Conservation (phyloP, 1,140 invertebrate species). For the Tribolium castaneum region DNA sequence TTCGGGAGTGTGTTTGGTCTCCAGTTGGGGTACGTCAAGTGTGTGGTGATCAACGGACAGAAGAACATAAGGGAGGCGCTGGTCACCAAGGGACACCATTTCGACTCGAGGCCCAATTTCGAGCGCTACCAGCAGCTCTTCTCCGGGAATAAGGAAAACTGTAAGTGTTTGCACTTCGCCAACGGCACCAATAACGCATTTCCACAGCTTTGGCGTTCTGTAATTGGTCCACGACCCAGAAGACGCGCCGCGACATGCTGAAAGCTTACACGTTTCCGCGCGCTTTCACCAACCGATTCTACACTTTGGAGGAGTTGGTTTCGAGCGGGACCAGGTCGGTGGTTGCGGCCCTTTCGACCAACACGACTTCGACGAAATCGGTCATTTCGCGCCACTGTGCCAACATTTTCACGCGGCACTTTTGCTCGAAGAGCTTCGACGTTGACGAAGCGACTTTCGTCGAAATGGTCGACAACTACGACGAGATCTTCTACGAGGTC, state of each 20-base stretch:
- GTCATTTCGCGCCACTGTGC: constrained; percentile 75
- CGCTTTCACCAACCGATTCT: constrained; percentile 74
- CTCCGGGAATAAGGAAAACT: constrained; percentile 74
- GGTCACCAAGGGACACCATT: constrained; percentile 70
- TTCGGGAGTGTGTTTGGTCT: constrained; percentile 71
- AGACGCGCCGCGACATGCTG: constrained; percentile 80
- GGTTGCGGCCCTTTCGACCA: constrained; percentile 49
- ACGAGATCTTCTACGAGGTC: constrained; percentile 89
- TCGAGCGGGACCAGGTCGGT: constrained; percentile 65
- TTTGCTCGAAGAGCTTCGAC: constrained; percentile 80
- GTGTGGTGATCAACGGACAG: constrained; percentile 73
- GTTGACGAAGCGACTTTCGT: constrained; percentile 72
- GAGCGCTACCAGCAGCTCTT: constrained; percentile 73
- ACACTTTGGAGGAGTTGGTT: constrained; percentile 71
- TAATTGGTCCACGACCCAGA: constrained; percentile 85
- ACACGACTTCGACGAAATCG: constrained; percentile 67
- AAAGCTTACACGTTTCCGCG: constrained; percentile 80
- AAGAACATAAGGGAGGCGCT: constrained; percentile 75
- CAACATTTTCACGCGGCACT: constrained; percentile 86
- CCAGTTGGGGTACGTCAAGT: constrained; percentile 70
- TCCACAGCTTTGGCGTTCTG: constrained; percentile 85
- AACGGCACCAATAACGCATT: neutral
- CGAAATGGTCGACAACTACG: constrained; percentile 76
- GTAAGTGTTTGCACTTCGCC: constrained; percentile 67
- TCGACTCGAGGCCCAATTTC: constrained; percentile 76